A percentile compares a stretch with the other conserved stretches of the same genome.
Evolutionary conservation across 2,888 invertebrate species (phyloP).

Genomic region (Panopea generosa): DNA sequence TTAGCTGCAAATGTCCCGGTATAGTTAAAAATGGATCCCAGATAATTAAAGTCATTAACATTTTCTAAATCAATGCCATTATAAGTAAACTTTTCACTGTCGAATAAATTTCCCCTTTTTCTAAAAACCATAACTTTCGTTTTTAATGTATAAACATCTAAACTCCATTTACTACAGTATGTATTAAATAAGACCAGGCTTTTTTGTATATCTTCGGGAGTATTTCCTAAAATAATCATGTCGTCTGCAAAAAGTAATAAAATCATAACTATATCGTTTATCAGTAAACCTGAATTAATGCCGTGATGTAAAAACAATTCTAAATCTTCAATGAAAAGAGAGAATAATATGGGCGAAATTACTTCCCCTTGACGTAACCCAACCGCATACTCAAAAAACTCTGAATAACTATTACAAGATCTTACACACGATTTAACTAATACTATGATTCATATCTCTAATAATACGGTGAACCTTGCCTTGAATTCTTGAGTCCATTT

Average conservation of each 20-base stretch:
- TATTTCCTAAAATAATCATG: constrained; percentile 16
- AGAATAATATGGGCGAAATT: constrained; percentile 24
- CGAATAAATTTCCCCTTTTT: neutral
- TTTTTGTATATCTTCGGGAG: constrained; percentile 16
- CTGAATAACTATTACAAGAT: constrained; percentile 15
- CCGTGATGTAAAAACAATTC: constrained; percentile 6
- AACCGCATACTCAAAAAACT: constrained; percentile 12
- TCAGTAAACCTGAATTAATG: neutral
- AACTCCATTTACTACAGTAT: constrained; percentile 25
- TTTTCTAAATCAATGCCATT: constrained; percentile 3
- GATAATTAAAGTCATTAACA: constrained; percentile 22
- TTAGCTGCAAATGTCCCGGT: too few species aligned
- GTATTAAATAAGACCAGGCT: constrained; percentile 1
- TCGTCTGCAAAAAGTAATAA: constrained; percentile 24
- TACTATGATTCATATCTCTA: too few species aligned
- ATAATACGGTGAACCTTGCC: too few species aligned
- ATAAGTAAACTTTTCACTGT: constrained; percentile 1
- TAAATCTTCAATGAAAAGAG: constrained; percentile 28
- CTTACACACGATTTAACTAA: too few species aligned
- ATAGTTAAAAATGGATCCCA: constrained; percentile 16
- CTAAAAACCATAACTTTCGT: neutral
- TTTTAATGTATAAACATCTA: constrained; percentile 14
- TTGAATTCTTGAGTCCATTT: neutral
- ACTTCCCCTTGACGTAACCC: constrained; percentile 26
- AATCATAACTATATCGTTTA: constrained; percentile 17